Evolutionary conservation across 2,888 invertebrate genomes (phyloP).

Genomic region (Archips xylosteana): DNA sequence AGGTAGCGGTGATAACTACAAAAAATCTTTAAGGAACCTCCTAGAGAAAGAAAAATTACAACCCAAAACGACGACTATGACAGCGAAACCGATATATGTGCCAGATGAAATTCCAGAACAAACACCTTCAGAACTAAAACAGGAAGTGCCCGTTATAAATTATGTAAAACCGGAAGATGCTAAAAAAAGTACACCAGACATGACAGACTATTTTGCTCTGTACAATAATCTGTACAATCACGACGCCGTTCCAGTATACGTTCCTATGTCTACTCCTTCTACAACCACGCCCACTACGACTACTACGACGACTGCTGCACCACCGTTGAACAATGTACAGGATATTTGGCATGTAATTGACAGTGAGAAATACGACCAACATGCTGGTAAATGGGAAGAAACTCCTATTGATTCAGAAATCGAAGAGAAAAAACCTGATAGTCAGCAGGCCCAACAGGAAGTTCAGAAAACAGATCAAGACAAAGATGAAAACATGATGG

Average conservation of each 20-base stretch:
- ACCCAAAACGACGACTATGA: constrained; percentile 56
- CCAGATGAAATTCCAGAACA: constrained; percentile 60
- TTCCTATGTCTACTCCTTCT: constrained; percentile 51
- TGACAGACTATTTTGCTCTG: constrained; percentile 67
- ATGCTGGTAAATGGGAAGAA: constrained; percentile 71
- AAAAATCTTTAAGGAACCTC: constrained; percentile 74
- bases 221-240: constrained; percentile 67
- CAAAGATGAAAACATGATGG: constrained; percentile 50
- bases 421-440: constrained; percentile 41
- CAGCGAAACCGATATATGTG: constrained; percentile 69
- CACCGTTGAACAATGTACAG: constrained; percentile 62
- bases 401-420: constrained; percentile 55
- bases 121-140: constrained; percentile 52
- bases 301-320: constrained; percentile 56
- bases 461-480: constrained; percentile 44
- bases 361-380: constrained; percentile 69
- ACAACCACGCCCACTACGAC: constrained; percentile 45
- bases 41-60: constrained; percentile 69
- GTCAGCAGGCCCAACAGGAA: constrained; percentile 42
- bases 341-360: constrained; percentile 82
- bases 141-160: constrained; percentile 53
- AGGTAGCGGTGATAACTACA: constrained; percentile 59
- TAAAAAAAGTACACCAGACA: constrained; percentile 53
- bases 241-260: constrained; percentile 55
- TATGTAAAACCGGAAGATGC: constrained; percentile 45